Percentiles rank a stretch among this genome's conserved stretches.
phyloP scores from a whole-genome alignment of 1,140 invertebrate species.

The Papilio glaucus region DNA sequence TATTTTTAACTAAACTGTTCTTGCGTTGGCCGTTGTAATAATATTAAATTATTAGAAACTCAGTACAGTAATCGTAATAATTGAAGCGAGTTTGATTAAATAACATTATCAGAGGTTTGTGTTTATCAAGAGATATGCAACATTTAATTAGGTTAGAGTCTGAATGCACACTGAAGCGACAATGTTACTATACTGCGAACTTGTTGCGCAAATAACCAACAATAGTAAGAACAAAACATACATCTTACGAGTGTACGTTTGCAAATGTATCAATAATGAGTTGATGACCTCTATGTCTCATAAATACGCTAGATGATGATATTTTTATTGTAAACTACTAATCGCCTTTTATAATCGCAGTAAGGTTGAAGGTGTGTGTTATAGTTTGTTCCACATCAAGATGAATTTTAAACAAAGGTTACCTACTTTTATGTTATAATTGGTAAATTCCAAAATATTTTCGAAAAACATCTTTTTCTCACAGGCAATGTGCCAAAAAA shows the following conservation, averaged over 20 bases:
- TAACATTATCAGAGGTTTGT: slow-evolving; percentile 18
- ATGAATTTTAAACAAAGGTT: not conserved
- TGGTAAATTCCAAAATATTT: no score
- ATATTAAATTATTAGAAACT: not conserved
- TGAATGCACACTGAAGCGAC: not conserved
- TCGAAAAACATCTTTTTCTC: no score
- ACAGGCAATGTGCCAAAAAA: no score
- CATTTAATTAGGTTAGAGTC: not conserved
- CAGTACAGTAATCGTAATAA: not conserved
- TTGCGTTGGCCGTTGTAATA: not conserved
- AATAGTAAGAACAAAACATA: not conserved
- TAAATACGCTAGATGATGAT: not conserved
- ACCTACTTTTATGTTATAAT: not conserved
- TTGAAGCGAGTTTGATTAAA: not conserved
- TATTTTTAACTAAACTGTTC: slow-evolving; percentile 8
- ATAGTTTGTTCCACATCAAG: no score
- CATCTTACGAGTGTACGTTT: not conserved
- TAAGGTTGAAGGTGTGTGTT: no score
- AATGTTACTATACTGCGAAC: slow-evolving; percentile 9
- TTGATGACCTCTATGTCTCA: not conserved
- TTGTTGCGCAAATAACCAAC: not conserved
- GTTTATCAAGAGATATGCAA: not conserved
- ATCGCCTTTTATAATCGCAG: no score
- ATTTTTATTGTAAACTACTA: no score
- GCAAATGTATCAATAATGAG: not conserved